Evolutionary conservation across 2,113 vertebrate species (phyloP), one percentile per base, ranked within the genome.

Genomic region (Anguilla rostrata): DNA sequence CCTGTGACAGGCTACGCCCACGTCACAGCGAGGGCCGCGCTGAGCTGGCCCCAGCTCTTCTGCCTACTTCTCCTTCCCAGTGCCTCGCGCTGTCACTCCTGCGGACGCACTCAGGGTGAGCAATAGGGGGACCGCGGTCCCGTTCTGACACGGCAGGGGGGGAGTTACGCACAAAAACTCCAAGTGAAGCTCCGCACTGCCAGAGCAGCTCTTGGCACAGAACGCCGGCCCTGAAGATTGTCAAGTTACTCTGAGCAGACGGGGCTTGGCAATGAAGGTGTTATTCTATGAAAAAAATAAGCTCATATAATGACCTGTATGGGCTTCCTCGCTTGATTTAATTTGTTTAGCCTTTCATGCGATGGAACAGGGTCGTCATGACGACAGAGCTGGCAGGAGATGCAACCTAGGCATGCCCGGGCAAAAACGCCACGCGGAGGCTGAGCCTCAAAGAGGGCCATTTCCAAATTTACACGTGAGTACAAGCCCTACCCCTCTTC

Each of bases 381-480:
- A 82, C 60, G 75, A 43, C 53, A 20, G 84, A 49, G n/a, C 81
- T 40, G 86, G 81, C 57, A 81, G 40, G 85, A 83, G 82, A 83
- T 34, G 14, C 53, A 87, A 80, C 83, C 85, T 79, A 39, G 87
- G 56, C 79, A 82, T n/a, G 14, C 88, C 87, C 88, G 83, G 71
- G 85, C 26, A 88, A 90, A 92, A 75, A 53, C 84, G 85, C 88
- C 86, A 89, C 83, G 88, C 57, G 41, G 89, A 88, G 83, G 71
- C n/a, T 71, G 82, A 16, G 7, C n/a, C 84, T 83, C 34, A 5
- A 14, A 6, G 57, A 71, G 26, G 63, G 20, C 63, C 20, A 8
- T 40, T 60, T 34, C 39, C 41, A 41, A 20, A 82, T 49, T 66
- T 9, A 39, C 12, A 53, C 0, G 78, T 22, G 16, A 43, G 88